Evolutionary conservation across 2,888 invertebrate species (phyloP), one percentile per base, ranked within the genome.

Genomic region (Glyphotaelius pellucidus): DNA sequence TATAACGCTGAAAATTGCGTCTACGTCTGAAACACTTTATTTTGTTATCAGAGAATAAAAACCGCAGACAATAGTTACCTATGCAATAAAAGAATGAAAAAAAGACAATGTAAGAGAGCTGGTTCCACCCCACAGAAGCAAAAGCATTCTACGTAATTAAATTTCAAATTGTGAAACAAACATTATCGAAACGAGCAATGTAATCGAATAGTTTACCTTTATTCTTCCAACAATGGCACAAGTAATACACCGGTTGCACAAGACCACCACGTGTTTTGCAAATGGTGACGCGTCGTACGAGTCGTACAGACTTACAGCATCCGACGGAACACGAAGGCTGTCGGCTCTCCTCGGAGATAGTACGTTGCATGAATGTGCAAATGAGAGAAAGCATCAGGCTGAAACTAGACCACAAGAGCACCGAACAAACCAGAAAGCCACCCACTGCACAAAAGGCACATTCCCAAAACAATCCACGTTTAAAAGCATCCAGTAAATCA

Each of bases 331-430:
- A 83, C 35, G 83, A 83, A 83, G 19, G 35, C 35, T 25, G 83
- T 83, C 83, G 83, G 35, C 35, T 83, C 25, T 83, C 35, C 83
- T 83, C 83, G 83, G 83, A 32, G 83, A 32, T 25, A 38, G 35
- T 19, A 3, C 35, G 25, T 83, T 83, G 32, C 83, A n/a, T 12
- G 83, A 83, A 35, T 83, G 35, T 35, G 83, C 83, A 31, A 83
- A 83, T 38, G 83, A 38, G 83, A 83, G 83, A 83, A 83, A 83
- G 83, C 32, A 83, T 25, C 19, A 19, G 35, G 35, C 83, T 83
- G 25, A 83, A 83, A 31, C 35, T 25, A 38, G 35, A 25, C 83
- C 83, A 31, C 35, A 2, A 38, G 25, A 25, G 35, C 83, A 35
- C 19, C 83, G 83, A 83, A 31, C 32, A 83, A 38, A 35, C 25